Conservation (phyloP, 2,888 invertebrate species). For the Lissonota sp. region DNA sequence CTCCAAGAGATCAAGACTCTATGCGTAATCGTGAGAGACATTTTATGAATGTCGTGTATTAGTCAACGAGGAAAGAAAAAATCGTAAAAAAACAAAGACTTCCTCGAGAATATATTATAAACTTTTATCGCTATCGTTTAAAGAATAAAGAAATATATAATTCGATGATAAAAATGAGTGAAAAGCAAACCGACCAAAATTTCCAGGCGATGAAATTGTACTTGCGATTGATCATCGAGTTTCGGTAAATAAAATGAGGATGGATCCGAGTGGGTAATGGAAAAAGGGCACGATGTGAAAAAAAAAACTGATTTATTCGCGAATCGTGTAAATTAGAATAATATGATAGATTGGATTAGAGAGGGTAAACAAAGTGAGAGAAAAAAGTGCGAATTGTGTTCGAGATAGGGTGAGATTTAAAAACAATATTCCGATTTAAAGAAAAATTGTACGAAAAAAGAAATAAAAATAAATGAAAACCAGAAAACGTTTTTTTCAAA, state of each 20-base stretch:
- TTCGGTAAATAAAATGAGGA: conserved; percentile 29
- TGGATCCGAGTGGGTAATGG: conserved; percentile 34
- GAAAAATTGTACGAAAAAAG: conserved; percentile 44
- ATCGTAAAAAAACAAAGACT: conserved; percentile 68
- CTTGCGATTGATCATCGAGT: conserved; percentile 44
- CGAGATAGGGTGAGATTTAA: conserved; percentile 49
- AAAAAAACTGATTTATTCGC: conserved; percentile 58
- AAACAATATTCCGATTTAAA: conserved; percentile 56
- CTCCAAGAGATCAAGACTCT: conserved; percentile 4
- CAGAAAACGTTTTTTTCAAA: conserved; percentile 53
- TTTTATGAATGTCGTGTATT: no score
- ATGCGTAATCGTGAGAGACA: not conserved
- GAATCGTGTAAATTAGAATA: conserved; percentile 59
- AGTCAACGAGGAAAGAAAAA: not conserved
- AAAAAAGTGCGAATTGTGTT: conserved; percentile 48
- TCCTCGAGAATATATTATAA: conserved; percentile 77
- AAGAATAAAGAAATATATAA: conserved; percentile 68
- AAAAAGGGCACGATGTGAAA: not conserved
- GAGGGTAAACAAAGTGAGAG: conserved; percentile 63
- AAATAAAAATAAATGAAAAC: conserved; percentile 26
- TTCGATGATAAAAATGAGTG: conserved; percentile 56
- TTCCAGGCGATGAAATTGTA: conserved; percentile 29
- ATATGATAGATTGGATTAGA: conserved; percentile 63
- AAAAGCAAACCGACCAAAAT: conserved; percentile 48
- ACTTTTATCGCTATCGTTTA: conserved; percentile 82